Base-by-base conservation (phyloP, 2,888 invertebrate species). In the Diachrysia chrysitis region DNA sequence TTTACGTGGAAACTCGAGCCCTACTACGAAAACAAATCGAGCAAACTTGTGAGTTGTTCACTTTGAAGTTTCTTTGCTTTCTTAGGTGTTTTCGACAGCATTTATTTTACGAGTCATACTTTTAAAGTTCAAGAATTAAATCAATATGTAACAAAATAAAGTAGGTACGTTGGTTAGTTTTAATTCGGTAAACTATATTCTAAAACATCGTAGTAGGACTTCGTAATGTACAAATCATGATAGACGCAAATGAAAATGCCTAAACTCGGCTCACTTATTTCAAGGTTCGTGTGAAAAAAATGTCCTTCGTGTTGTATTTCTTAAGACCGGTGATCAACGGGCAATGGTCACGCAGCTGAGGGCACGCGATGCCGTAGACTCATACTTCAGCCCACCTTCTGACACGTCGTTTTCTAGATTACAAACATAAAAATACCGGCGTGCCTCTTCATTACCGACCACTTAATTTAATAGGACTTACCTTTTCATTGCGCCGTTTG, bases 271-370 rank as follows among this genome's bases (percentile, higher is more conserved):
- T 62, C 67, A 59, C 58, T 79, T 76, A 72, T 81, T 82, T 77
- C 69, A 82, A 80, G 76, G 78, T 66, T 87, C 85, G 89, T 89
- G 88, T 90, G 85, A 91, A 79, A 76, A n/a, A 91, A 92, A 93
- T 91, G 91, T 92, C 91, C 87, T 89, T 89, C 86, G 84, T 85
- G 87, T 88, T 87, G 90, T 91, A 91, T 90, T 92, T 92, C 85
- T 85, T 87, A 88, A 88, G 89, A 87, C 84, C 80, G 67, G 86
- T 94, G 93, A 94, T 94, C 91, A 89, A 94, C 92, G 89, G 88
- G 69, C 83, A 71, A 63, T 76, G 89, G 92, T 92, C 94, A 94
- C 94, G 94, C 90, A 90, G 88, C 63, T 51, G 66, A 63, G 73
- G 59, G 79, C 93, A 93, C 92, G 92, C 92, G 82, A 92, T 77